A percentile compares a stretch with the other conserved stretches of the same genome.
These are phyloP conservation scores for Himalopsyche kuldschensis DNA, from an alignment of 2,888 invertebrate species.

Conservation along the genomic window DNA sequence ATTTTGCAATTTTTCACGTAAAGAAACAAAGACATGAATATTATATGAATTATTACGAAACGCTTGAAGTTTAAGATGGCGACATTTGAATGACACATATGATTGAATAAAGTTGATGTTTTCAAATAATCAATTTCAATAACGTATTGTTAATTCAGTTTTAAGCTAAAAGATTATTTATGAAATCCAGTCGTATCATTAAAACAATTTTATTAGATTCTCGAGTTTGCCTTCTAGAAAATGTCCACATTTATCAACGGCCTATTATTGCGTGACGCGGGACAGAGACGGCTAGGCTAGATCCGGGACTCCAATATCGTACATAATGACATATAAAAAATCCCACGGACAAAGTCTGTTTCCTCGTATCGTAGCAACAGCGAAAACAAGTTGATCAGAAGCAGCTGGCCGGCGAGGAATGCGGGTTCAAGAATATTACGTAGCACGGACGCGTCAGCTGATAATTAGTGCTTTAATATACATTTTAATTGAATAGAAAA, in stretches of 20 bases:
- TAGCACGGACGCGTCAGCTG: background rate
- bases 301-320: slow-evolving; percentile 12
- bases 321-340: slow-evolving; percentile 9
- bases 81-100: background rate
- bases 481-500: no score
- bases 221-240: background rate
- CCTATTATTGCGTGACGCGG: background rate
- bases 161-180: no score
- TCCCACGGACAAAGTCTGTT: background rate
- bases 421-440: background rate
- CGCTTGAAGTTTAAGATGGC: background rate
- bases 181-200: no score
- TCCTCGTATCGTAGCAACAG: background rate
- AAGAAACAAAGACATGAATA: background rate
- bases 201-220: no score
- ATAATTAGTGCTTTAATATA: no score
- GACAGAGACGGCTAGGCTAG: background rate
- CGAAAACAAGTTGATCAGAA: background rate
- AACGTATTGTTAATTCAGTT: no score
- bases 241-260: background rate
- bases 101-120: background rate
- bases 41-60: background rate
- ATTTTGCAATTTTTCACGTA: background rate
- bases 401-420: background rate
- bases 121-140: no score